A percentile compares a stretch with the other conserved stretches of the same genome.
Evolutionary conservation across 2,113 vertebrate genomes (phyloP).

Genomic region (Gymnorhina tibicen): DNA sequence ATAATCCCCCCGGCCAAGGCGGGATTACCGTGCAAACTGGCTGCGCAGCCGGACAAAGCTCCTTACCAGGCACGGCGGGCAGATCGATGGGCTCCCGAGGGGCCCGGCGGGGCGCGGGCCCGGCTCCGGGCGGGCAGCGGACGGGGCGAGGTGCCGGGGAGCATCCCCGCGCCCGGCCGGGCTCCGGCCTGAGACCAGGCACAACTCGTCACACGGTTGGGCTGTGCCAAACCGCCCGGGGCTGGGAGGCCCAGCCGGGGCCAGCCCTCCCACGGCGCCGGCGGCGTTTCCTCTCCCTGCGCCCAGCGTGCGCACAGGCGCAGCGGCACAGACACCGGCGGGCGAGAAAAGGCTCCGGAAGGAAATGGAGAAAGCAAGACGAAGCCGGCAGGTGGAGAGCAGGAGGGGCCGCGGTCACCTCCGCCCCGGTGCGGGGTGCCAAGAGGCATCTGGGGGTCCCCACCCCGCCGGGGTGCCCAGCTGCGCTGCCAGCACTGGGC

Average conservation of each 20-base stretch:
- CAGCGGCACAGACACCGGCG: background rate
- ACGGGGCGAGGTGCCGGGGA: background rate
- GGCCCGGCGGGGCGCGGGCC: background rate
- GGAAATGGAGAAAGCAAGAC: conserved; percentile 45
- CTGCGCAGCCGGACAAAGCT: background rate
- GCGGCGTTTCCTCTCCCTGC: conserved; percentile 1
- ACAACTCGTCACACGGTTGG: background rate
- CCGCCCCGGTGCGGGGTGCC: background rate
- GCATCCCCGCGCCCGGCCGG: background rate
- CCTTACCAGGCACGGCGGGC: background rate
- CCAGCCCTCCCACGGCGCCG: background rate
- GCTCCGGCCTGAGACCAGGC: background rate
- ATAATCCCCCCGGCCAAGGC: background rate
- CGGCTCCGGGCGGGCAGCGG: background rate
- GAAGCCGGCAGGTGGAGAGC: conserved; percentile 23
- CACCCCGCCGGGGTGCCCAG: background rate
- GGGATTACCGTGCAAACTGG: background rate
- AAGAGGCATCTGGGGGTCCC: background rate
- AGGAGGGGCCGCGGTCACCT: background rate
- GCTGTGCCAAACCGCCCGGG: background rate
- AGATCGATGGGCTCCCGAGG: background rate
- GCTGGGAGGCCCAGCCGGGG: background rate
- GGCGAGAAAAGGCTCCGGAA: conserved; percentile 40
- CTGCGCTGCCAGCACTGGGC: background rate
- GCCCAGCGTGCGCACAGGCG: background rate